Percentiles rank a stretch among this genome's conserved stretches.
Evolutionary conservation across 2,888 invertebrate species (phyloP).

Genomic region (Cheilosia vulpina): DNA sequence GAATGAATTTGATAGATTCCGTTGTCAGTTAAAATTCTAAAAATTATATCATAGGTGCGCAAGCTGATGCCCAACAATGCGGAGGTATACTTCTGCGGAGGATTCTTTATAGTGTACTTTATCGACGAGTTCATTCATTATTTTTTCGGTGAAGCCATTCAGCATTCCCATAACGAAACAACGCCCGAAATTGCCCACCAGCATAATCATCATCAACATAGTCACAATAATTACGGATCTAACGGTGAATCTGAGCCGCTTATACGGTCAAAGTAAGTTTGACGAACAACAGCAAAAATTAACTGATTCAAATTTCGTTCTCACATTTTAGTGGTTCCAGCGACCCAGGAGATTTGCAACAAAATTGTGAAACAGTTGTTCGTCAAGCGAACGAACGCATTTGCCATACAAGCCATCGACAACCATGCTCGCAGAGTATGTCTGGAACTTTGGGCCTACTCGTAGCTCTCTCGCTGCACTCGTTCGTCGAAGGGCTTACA

Average conservation of each 20-base stretch:
- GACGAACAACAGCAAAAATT: neutral
- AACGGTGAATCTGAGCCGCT: slow-evolving; percentile 77
- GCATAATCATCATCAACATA: slow-evolving; percentile 27
- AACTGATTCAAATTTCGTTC: slow-evolving; percentile 14
- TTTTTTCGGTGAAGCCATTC: slow-evolving; percentile 85
- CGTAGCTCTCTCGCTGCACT: slow-evolving; percentile 90
- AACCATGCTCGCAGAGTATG: slow-evolving; percentile 87
- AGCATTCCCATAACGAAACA: slow-evolving; percentile 74
- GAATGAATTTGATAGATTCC: slow-evolving; percentile 7
- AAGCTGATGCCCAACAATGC: slow-evolving; percentile 85
- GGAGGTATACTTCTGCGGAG: slow-evolving; percentile 87
- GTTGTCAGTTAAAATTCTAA: slow-evolving; percentile 7
- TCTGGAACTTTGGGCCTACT: slow-evolving; percentile 88
- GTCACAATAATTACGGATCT: slow-evolving; percentile 78
- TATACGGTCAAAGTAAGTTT: slow-evolving; percentile 59
- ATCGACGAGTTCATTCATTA: slow-evolving; percentile 90
- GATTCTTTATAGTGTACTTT: slow-evolving; percentile 89
- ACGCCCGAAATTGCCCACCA: neutral
- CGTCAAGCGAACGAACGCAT: slow-evolving; percentile 81
- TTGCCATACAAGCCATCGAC: slow-evolving; percentile 88
- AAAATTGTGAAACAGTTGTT: slow-evolving; percentile 76
- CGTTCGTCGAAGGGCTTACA: slow-evolving; percentile 91
- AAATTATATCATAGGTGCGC: slow-evolving; percentile 81
- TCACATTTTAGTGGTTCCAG: slow-evolving; percentile 20
- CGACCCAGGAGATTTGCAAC: neutral